Evolutionary conservation across 2,888 invertebrate species (phyloP).

Genomic region (Ellobium chinense): DNA sequence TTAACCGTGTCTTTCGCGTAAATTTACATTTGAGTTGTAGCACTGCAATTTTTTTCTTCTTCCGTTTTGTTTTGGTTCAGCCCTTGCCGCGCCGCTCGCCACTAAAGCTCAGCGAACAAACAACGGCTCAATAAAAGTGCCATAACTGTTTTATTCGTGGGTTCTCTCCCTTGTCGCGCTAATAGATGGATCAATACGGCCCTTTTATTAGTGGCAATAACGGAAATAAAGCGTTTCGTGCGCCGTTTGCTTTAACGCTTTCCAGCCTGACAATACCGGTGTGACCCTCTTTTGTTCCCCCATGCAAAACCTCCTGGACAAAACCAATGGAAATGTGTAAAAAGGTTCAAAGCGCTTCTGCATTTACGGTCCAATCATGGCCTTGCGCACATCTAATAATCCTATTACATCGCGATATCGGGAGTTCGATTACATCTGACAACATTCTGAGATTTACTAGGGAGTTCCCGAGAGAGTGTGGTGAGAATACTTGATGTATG

Average conservation of each 20-base stretch:
- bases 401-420: neutral
- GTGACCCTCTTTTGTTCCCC: slow-evolving; percentile 30
- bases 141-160: slow-evolving; percentile 23
- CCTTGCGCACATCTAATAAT: neutral
- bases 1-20: slow-evolving; percentile 15
- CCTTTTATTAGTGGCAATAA: slow-evolving; percentile 28
- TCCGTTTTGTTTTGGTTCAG: neutral
- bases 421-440: neutral
- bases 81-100: slow-evolving; percentile 17
- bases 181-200: slow-evolving; percentile 25
- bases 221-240: slow-evolving; percentile 30
- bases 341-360: slow-evolving; percentile 9
- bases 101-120: slow-evolving; percentile 16
- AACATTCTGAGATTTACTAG: neutral
- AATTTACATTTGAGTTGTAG: slow-evolving; percentile 24
- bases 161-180: neutral
- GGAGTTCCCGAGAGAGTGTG: no score
- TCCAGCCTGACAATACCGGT: slow-evolving; percentile 1
- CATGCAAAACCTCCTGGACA: neutral
- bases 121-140: slow-evolving; percentile 14
- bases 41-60: neutral
- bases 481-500: no score
- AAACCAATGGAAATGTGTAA: slow-evolving; percentile 16
- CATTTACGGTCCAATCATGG: neutral
- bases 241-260: slow-evolving; percentile 26